A percentile compares a stretch with the other conserved stretches of the same genome.
phyloP scores from a whole-genome alignment of 2,113 vertebrate genomes.

The Poeciliopsis prolifica region DNA sequence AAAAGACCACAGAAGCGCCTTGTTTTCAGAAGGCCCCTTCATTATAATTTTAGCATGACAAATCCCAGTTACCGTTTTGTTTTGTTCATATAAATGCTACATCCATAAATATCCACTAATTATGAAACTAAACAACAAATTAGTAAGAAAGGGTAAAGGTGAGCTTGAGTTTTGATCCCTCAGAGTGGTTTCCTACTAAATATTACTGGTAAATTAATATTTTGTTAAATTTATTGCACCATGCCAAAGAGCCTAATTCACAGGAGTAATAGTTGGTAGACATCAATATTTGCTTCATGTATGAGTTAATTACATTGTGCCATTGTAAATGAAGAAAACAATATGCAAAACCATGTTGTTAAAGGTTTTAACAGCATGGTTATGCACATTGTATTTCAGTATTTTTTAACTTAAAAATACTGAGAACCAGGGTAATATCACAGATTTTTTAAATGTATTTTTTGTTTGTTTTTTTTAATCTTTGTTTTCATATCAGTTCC shows the following conservation, averaged over 20 bases:
- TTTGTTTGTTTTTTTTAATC: no score
- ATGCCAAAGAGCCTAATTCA: slow-evolving; percentile 19
- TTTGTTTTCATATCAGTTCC: not conserved
- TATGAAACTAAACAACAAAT: not conserved
- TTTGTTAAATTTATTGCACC: slow-evolving; percentile 31
- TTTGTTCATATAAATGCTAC: slow-evolving; percentile 8
- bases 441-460: no score
- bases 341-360: not conserved
- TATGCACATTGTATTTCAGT: no score
- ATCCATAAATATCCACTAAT: slow-evolving; percentile 2
- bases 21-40: slow-evolving; percentile 38
- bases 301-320: slow-evolving; percentile 27
- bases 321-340: slow-evolving; percentile 19
- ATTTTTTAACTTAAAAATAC: no score
- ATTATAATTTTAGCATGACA: slow-evolving; percentile 40
- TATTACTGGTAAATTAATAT: not conserved
- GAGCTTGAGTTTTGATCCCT: not conserved
- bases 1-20: slow-evolving; percentile 54
- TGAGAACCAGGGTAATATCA: no score
- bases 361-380: no score
- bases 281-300: slow-evolving; percentile 43
- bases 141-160: not conserved
- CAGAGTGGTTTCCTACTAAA: slow-evolving; percentile 5
- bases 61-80: slow-evolving; percentile 10
- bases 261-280: slow-evolving; percentile 25